A percentile compares a stretch with the other conserved stretches of the same genome.
Conservation (phyloP, 1,140 invertebrate species). For the Tetragonula clypearis region DNA sequence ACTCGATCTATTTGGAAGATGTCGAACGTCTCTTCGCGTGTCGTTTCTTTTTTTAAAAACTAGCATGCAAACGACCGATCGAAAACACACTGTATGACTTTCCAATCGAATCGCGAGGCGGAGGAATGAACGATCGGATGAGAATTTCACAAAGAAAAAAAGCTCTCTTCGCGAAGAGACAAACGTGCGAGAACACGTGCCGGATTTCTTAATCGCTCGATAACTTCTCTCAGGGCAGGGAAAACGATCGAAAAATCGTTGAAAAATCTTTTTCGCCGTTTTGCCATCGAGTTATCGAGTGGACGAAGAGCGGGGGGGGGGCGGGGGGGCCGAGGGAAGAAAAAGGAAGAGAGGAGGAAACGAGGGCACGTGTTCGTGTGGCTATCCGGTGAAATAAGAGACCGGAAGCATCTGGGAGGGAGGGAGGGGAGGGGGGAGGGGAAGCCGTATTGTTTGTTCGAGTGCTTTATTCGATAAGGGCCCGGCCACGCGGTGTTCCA, state of each 20-base stretch:
- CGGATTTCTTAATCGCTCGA: too few species aligned
- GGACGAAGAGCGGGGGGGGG: background rate
- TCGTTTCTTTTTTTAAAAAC: background rate
- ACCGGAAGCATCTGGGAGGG: slow-evolving; percentile 79
- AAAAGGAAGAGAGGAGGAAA: slow-evolving; percentile 56
- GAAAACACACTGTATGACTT: too few species aligned
- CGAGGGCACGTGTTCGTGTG: slow-evolving; percentile 74
- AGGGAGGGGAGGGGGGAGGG: slow-evolving; percentile 51
- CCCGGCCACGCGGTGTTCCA: slow-evolving; percentile 22
- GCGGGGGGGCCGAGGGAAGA: slow-evolving; percentile 33
- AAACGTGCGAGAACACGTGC: too few species aligned
- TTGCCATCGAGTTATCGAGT: slow-evolving; percentile 56
- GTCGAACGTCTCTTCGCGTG: background rate
- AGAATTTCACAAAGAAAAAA: too few species aligned
- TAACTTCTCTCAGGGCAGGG: background rate
- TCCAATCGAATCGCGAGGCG: too few species aligned
- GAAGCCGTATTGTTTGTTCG: slow-evolving; percentile 80
- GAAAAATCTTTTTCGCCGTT: slow-evolving; percentile 11
- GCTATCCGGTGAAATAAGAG: slow-evolving; percentile 80
- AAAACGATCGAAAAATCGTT: background rate
- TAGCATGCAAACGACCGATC: too few species aligned
- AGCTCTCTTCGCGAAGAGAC: too few species aligned
- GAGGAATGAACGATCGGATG: too few species aligned
- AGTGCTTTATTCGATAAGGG: slow-evolving; percentile 66
- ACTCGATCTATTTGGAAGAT: background rate